Evolutionary conservation across 2,797 vertebrate genomes (phyloP), one percentile per base, ranked within the genome.

Genomic region (Argentina silus): DNA sequence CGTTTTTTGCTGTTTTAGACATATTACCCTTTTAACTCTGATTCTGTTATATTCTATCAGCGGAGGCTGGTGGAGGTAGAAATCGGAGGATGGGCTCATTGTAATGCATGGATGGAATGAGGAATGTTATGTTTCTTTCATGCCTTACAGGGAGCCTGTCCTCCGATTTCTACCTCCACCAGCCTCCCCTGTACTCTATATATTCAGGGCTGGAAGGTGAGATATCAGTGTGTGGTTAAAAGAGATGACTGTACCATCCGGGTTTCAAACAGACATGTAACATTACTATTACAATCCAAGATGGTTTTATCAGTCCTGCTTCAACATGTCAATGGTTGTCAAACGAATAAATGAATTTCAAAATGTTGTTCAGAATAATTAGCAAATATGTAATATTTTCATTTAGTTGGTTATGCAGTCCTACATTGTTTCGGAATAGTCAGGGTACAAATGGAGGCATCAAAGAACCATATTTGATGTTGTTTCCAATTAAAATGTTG

Each of bases 391-490:
- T 75, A 72, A 59, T 78, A 78, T 64, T 68, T 83, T 80, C 73
- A 83, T 10, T 45, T 68, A 60, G 83, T 67, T 63, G 72, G 76
- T 50, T 73, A 61, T 50, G 21, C 77, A 78, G 74, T 81, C 80
- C 74, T 75, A 79, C 76, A 69, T 85, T 64, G 73, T 86, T 82
- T 81, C 81, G 77, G 68, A 89, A 63, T 56, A 86, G 88, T 82
- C 83, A 85, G 85, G 85, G 84, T 90, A 82, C 82, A 12, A 86
- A 72, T 64, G 61, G 70, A 81, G 83, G 19, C 56, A 57, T 57
- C 2, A 57, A 23, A 57, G 17, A 23, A 61, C 3, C 36, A 15
- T 10, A 67, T 67, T 51, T 50, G 17, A 67, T 50, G 64, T 50
- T n/a, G 55, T 17, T 57, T 57, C 55, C 64, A 67, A 7, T 19